Evolutionary conservation across 2,113 vertebrate species (phyloP).

Genomic region (Triplophysa siluroides): DNA sequence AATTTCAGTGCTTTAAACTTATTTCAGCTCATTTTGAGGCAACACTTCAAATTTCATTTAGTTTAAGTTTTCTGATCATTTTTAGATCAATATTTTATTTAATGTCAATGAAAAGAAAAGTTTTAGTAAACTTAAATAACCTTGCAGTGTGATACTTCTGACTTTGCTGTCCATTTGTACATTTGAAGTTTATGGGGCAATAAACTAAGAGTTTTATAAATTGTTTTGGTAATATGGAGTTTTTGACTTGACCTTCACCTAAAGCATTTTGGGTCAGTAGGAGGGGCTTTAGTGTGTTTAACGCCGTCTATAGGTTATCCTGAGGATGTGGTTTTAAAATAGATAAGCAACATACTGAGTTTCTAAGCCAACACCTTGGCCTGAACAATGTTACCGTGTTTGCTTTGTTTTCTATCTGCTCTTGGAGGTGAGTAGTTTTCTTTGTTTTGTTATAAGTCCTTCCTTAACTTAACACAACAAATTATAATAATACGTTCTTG

Average conservation of each 20-base stretch:
- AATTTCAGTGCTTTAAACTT: no score
- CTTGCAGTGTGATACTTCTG: no score
- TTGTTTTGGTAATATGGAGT: not conserved
- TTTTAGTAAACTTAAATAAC: no score
- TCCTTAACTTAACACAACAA: not conserved
- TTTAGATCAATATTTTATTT: no score
- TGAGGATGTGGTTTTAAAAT: slow-evolving; percentile 33
- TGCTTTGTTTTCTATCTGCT: not conserved
- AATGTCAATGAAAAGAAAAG: no score
- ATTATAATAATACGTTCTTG: not conserved
- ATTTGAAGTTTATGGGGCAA: no score
- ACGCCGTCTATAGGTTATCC: slow-evolving; percentile 7
- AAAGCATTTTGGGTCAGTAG: slow-evolving; percentile 23
- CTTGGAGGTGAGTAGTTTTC: slow-evolving; percentile 1
- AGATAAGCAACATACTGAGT: slow-evolving; percentile 4
- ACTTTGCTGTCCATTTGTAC: no score
- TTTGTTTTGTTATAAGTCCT: no score
- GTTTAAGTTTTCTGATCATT: no score
- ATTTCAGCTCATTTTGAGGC: no score
- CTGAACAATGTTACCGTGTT: slow-evolving; percentile 12
- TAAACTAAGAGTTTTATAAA: no score
- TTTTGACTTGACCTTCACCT: not conserved
- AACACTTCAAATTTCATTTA: no score
- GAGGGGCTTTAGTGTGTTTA: slow-evolving; percentile 8
- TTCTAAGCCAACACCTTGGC: slow-evolving; percentile 1